Evolutionary conservation across 2,888 invertebrate species (phyloP), one percentile per base, ranked within the genome.

Genomic region (Agonopterix heracliana): DNA sequence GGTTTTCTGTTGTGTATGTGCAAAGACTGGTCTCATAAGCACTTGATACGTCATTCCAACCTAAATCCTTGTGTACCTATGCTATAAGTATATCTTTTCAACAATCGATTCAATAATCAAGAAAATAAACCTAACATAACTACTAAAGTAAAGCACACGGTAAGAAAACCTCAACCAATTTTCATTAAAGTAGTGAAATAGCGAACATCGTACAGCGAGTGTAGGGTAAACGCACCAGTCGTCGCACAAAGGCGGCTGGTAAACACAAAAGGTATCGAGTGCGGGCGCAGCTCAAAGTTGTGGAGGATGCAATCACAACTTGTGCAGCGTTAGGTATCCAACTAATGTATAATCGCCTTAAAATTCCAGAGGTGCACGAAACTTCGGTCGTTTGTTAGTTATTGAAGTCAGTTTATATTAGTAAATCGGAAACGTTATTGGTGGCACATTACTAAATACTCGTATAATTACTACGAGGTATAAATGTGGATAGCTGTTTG

Each of bases 261-360:
- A 73, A 68, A 81, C 79, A 81, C 78, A 81, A 81, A 76, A 82
- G 79, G 78, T 74, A 78, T 74, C 69, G 70, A 64, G 71, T 71
- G 68, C 64, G 59, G 60, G 60, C 60, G 56, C 56, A 64, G 65
- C 66, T 58, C 69, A 68, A 80, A 82, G 71, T 81, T 80, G 68
- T 63, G 63, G 68, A 72, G 75, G 74, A 78, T 74, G 79, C 80
- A 81, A 83, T 81, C 82, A 81, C 78, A 81, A 85, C 71, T 83
- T 83, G 71, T 57, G 61, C 69, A 50, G 56, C 57, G 54, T 43
- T 48, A 50, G 53, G 57, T 60, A 61, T 61, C 57, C 26, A 26
- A 26, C 26, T 26, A 26, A 57, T 65, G 61, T 63, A 61, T 68
- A 68, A 73, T 69, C 70, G 64, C 66, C 72, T 74, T 72, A 70